Conservation (phyloP, 2,888 invertebrate species). For the Dastarcus helophoroides region DNA sequence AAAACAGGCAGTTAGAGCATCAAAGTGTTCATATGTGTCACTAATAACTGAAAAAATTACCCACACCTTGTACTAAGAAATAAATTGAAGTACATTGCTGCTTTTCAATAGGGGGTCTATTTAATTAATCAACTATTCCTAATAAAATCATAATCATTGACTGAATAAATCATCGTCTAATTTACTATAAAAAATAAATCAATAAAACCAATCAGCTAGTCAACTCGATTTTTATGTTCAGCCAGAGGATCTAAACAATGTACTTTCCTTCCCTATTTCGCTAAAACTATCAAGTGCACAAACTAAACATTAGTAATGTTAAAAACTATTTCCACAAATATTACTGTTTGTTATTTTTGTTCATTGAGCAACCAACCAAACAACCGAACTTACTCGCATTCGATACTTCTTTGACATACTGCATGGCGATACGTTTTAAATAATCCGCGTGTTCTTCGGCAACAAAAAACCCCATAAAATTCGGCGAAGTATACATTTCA, state of each 20-base stretch:
- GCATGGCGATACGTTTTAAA: conserved; percentile 64
- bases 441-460: conserved; percentile 72
- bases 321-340: neutral
- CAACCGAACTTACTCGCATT: conserved; percentile 53
- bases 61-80: no score
- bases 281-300: conserved; percentile 1
- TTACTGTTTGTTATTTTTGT: no score
- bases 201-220: no score
- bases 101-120: no score
- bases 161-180: no score
- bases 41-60: conserved; percentile 52
- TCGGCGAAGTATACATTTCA: conserved; percentile 75
- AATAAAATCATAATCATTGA: no score
- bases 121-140: no score
- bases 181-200: no score
- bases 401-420: conserved; percentile 70
- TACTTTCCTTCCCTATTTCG: neutral
- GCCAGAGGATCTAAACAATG: no score
- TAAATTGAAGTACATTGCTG: no score
- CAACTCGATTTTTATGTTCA: no score
- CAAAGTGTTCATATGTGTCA: conserved; percentile 65
- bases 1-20: conserved; percentile 65
- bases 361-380: no score
- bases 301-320: conserved; percentile 1
- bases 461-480: conserved; percentile 86